Evolutionary conservation across 2,113 vertebrate species (phyloP), one percentile per base, ranked within the genome.

Genomic region (Eulemur rufifrons): DNA sequence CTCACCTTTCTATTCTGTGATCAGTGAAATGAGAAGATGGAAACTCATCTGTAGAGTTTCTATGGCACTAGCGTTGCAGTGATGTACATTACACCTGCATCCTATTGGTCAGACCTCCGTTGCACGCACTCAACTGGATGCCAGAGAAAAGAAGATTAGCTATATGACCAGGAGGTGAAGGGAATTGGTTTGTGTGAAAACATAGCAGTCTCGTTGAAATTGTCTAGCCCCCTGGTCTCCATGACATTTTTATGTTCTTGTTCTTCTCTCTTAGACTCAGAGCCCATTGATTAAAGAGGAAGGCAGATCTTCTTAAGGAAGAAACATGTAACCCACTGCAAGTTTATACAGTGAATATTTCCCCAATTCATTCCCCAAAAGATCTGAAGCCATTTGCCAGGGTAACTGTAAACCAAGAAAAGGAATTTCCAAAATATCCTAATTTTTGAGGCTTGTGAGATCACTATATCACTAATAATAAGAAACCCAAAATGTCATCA

Each of bases 201-300:
- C 25, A 64, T 13, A 89, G 23, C 12, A 39, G 56, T 82, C 73
- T 90, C 82, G n/a, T 52, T 76, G 39, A 63, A 82, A 78, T 45
- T 21, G 91, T 50, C 76, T 29, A 61, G 12, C 12, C 59, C 23
- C 32, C 77, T 86, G 13, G 3, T 18, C 80, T 86, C n/a, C 8
- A 45, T 68, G 11, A 66, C 14, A 47, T 81, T 81, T 91, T 91
- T 66, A 32, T 94, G 63, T 94, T 89, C 85, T 73, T 93, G 23
- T 59, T n/a, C 37, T 81, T 37, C 6, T 61, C 73, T 66, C 64
- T 63, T 68, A 39, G n/a, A 93, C 45, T 86, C 61, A 77, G 78
- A 96, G 29, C 21, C 25, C 32, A 63, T 10, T 25, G 14, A 61
- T 23, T 96, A 17, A 89, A 94, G 42, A n/a, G 37, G 32, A 77